Base-by-base conservation (phyloP, 2,888 invertebrate species). In the Ophion ventricosus region DNA sequence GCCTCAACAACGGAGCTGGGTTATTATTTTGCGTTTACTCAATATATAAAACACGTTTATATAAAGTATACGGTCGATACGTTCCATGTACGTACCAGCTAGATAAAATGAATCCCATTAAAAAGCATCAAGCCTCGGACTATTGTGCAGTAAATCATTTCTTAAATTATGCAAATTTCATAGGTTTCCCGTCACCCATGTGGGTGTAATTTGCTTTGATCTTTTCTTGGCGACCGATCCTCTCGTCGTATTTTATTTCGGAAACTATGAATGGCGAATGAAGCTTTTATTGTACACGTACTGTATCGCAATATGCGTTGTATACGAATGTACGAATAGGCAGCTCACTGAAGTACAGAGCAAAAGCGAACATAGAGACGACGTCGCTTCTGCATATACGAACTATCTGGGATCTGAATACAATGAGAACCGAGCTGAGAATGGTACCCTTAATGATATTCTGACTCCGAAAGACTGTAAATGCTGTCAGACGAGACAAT, bases 211-310 rank as follows among this genome's bases (percentile, higher is more conserved):
- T 54, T 25, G 59, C 66, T 77, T 64, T 56, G 40, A 49, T 74
- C 25, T 43, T 25, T 8, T 35, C n/a, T 54, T 35, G 57, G 49
- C 59, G 49, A n/a, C 25, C 23, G 14, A 23, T 54, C 20, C 49
- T 61, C 57, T 43, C 69, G 20, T 74, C 56, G 49, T 66, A 66
- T 72, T 72, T 76, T 66, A 85, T 85, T 75, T 83, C 81, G 80
- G 85, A 86, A 84, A 82, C 91, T 89, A 90, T 92, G 91, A 91
- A 92, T 92, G 91, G 86, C 87, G 90, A 92, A 91, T 91, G 88
- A 90, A 90, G 84, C 81, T 87, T 87, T 66, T 81, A 73, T 85
- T 67, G 76, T 80, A 83, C 64, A 66, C 80, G 84, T 82, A 40
- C 25, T 70, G 75, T 57, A 54, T 66, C 49, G 63, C 57, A 61